Base-by-base conservation (phyloP, 2,888 invertebrate species). In the Rhagonycha lutea region DNA sequence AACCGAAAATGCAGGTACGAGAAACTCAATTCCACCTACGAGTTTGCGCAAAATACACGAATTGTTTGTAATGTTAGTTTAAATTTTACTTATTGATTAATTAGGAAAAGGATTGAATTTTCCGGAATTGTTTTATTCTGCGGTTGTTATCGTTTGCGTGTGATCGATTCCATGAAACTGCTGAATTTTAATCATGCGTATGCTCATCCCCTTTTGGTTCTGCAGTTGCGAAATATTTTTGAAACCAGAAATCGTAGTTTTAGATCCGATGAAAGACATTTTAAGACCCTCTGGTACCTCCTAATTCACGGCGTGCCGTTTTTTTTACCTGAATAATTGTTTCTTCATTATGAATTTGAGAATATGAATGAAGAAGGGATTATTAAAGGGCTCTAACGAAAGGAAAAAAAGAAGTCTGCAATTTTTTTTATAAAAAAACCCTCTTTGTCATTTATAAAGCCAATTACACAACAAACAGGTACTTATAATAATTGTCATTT, bases 1-100 rank as follows among this genome's bases (percentile, higher is more conserved):
- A 28, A 76, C 70, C 24, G 32, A 72, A 61, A 69, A 14, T 65
- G 67, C 70, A 76, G 73, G 76, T 73, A 68, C 68, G 26, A 63
- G 68, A 61, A 67, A 65, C 24, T 65, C 18, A 4, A 18, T 29
- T 69, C 68, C 70, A 76, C 76, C 76, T 76, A 70, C 61, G 76
- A 68, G 70, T 23, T 24, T 76, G 76, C 76, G 76, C 73, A 68
- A 65, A 65, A 65, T 23, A 65, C 3, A 47, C n/a, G n/a, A 47
- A 24, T 65, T 65, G 63, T 65, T 65, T 65, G 63, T 65, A 65
- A 65, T 26, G 63, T 47, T 47, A 47, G n/a, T 47, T 47, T 47
- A 47, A 65, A 65, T 62, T 61, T 23, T 23, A 62, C 8, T 65
- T 65, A 65, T 65, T 26, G 63, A 65, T 47, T 47, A 47, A 47